Base-by-base conservation (phyloP, 2,888 invertebrate genomes). In the Athalia cordata region DNA sequence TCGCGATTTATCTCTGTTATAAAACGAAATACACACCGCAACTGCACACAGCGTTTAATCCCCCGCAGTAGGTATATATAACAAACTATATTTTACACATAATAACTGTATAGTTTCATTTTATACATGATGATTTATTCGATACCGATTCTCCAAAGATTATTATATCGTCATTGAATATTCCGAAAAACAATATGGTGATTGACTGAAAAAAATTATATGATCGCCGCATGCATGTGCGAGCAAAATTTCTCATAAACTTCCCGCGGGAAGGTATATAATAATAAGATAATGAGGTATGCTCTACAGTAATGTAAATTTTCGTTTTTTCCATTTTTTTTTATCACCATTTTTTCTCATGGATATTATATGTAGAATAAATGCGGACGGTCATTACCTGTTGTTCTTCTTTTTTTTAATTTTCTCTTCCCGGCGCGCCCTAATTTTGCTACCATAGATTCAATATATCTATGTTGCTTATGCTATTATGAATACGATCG, bases 1-100 rank as follows among this genome's bases (percentile, higher is more conserved):
- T 72, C 75, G 70, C 81, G 80, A 84, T 85, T 84, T 82, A 81
- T 85, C 83, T 83, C 84, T 83, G 83, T 86, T 84, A 82, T 5
- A 64, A 7, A 61, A 13, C 13, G 9, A 29, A 4, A 6, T 68
- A 68, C 13, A 47, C 13, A 11, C n/a, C 5, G n/a, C 5, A 9
- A 9, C 52, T 11, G 59, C 72, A n/a, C 72, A n/a, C 47, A 7
- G 47, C 11, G 7, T 55, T 55, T 55, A 9, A 7, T 11, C 6
- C 55, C 55, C n/a, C 55, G 55, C 55, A 29, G 29, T n/a, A n/a
- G n/a, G n/a, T 29, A 29, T 29, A 29, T 6, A 5, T 11, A 55
- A 7, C 55, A 55, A 9, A n/a, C 55, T 7, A n/a, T n/a, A n/a
- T 55, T 7, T 9, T 55, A 55, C 7, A n/a, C 4, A 55, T 55